Percentiles rank a stretch among this genome's conserved stretches.
Conservation (phyloP, 1,140 invertebrate species). For the Panagrolaimus sp. region DNA sequence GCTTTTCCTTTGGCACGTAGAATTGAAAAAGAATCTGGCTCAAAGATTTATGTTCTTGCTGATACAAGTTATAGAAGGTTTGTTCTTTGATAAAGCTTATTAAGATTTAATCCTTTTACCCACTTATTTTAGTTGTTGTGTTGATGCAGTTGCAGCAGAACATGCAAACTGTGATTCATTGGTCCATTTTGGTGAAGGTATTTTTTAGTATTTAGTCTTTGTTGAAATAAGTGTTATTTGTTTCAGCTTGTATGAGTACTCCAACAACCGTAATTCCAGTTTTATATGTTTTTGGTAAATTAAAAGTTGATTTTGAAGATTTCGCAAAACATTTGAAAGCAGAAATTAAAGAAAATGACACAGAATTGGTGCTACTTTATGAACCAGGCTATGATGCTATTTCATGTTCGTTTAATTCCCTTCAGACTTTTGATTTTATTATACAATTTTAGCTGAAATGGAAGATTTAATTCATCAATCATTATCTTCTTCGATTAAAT, state of each 20-base stretch:
- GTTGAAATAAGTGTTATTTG: too few relatives aligned
- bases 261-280: slow-evolving; percentile 34
- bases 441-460: too few relatives aligned
- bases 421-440: too few relatives aligned
- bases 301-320: slow-evolving; percentile 23
- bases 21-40: slow-evolving; percentile 18
- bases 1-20: slow-evolving; percentile 22
- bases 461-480: too few relatives aligned
- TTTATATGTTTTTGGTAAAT: slow-evolving; percentile 40
- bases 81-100: slow-evolving; percentile 18
- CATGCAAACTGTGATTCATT: slow-evolving; percentile 42
- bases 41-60: slow-evolving; percentile 41
- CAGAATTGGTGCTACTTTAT: slow-evolving; percentile 22
- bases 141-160: slow-evolving; percentile 49
- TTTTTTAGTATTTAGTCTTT: too few relatives aligned
- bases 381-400: background rate
- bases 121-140: slow-evolving; percentile 39
- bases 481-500: too few relatives aligned
- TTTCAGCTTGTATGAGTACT: slow-evolving; percentile 36
- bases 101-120: background rate
- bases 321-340: slow-evolving; percentile 24
- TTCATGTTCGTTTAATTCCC: background rate
- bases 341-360: background rate
- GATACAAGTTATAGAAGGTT: slow-evolving; percentile 51
- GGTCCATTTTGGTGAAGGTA: slow-evolving; percentile 44